A percentile compares a stretch with the other conserved stretches of the same genome.
Conservation (phyloP, 2,113 vertebrate genomes). For the Ictalurus punctatus region DNA sequence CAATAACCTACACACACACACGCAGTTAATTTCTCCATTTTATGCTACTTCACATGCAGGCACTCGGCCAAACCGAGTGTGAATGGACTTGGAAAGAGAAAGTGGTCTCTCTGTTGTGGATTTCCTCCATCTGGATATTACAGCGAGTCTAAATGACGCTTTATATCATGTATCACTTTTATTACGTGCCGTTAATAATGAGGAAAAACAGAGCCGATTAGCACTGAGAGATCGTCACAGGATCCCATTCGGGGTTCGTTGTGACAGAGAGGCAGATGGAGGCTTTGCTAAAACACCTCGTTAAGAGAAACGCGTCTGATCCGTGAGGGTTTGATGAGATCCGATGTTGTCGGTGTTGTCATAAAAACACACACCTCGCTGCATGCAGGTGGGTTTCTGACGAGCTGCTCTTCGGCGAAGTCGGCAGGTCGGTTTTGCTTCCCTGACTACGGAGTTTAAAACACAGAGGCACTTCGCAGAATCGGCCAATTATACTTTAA, state of each 20-base stretch:
- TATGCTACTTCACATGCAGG: conserved; percentile 6
- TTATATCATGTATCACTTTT: background rate
- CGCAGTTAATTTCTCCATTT: background rate
- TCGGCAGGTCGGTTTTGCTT: conserved; percentile 12
- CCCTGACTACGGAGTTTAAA: background rate
- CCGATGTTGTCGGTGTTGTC: background rate
- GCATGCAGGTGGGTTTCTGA: background rate
- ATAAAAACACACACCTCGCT: background rate
- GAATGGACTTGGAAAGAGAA: conserved; percentile 1
- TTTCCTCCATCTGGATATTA: conserved; percentile 17
- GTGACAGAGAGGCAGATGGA: background rate
- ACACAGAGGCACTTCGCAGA: background rate
- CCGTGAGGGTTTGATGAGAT: background rate
- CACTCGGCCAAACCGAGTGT: background rate
- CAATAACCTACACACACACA: conserved; percentile 4
- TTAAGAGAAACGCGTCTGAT: background rate
- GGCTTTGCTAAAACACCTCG: background rate
- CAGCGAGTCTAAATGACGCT: background rate
- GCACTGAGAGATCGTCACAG: background rate
- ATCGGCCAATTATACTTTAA: background rate
- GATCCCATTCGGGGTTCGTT: conserved; percentile 10
- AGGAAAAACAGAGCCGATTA: background rate
- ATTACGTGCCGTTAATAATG: background rate
- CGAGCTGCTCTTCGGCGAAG: background rate
- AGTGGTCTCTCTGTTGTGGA: background rate